Conservation (phyloP, 2,113 vertebrate species). For the Stomatorhinus ivindoensis region DNA sequence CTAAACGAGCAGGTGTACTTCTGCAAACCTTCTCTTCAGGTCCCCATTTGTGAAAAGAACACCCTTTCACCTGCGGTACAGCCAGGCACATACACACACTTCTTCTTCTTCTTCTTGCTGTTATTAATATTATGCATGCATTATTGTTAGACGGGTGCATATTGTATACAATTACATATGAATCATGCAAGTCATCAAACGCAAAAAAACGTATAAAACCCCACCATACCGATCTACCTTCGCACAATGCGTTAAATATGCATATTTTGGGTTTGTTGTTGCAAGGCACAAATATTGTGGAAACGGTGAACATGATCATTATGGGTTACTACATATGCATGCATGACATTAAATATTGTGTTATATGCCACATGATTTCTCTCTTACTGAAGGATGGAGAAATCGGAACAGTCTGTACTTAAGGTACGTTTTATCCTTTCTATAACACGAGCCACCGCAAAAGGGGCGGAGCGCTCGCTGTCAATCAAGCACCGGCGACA, state of each 20-base stretch:
- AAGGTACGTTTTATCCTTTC: background rate
- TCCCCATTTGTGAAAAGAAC: background rate
- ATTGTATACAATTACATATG: background rate
- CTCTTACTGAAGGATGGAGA: background rate
- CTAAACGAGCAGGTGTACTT: background rate
- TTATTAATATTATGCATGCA: background rate
- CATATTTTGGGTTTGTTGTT: background rate
- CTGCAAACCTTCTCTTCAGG: background rate
- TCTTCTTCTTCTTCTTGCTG: background rate
- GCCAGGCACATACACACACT: too few species aligned
- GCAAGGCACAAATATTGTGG: background rate
- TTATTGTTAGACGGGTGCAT: background rate
- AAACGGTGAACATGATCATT: background rate
- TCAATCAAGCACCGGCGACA: slow-evolving; percentile 16
- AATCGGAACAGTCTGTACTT: background rate
- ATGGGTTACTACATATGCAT: background rate
- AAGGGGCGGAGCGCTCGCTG: slow-evolving; percentile 16
- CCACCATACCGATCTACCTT: background rate
- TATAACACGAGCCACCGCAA: background rate
- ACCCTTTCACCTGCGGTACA: background rate
- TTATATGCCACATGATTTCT: background rate
- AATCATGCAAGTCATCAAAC: background rate
- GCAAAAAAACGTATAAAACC: background rate
- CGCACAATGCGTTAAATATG: background rate
- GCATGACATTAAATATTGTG: background rate